These are phyloP conservation scores for Ptychadena robeensis DNA, from an alignment of 2,797 vertebrate species.

Conservation along the genomic window DNA sequence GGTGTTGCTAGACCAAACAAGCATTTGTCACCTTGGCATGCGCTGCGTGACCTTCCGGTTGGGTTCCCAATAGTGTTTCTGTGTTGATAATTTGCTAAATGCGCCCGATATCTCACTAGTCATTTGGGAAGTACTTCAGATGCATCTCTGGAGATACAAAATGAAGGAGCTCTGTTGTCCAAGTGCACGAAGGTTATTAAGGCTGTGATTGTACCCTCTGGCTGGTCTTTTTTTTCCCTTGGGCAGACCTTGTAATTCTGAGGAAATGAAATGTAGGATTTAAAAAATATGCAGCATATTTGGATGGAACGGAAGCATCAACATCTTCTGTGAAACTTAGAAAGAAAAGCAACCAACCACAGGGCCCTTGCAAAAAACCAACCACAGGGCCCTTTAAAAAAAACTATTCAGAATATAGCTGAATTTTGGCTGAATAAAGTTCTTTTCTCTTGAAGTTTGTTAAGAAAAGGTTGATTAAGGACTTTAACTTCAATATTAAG, in stretches of 20 bases:
- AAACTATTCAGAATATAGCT: too few relatives aligned
- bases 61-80: constrained; percentile 4
- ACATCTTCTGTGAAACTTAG: background rate
- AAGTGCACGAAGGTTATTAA: constrained; percentile 9
- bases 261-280: constrained; percentile 41
- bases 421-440: too few relatives aligned
- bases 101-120: background rate
- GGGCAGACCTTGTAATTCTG: constrained; percentile 33
- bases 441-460: too few relatives aligned
- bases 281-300: constrained; percentile 38
- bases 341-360: background rate
- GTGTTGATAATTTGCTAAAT: constrained; percentile 20
- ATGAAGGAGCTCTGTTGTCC: background rate
- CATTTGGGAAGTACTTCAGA: constrained; percentile 9
- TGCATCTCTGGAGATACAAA: background rate
- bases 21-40: background rate
- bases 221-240: background rate
- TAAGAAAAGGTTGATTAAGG: too few relatives aligned
- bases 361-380: too few relatives aligned
- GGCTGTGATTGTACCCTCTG: constrained; percentile 18
- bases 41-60: constrained; percentile 8
- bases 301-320: background rate
- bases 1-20: constrained; percentile 21
- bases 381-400: too few relatives aligned
- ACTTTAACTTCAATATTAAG: too few relatives aligned